Base-by-base conservation (phyloP, 1,140 invertebrate species). In the Diorhabda elongata region DNA sequence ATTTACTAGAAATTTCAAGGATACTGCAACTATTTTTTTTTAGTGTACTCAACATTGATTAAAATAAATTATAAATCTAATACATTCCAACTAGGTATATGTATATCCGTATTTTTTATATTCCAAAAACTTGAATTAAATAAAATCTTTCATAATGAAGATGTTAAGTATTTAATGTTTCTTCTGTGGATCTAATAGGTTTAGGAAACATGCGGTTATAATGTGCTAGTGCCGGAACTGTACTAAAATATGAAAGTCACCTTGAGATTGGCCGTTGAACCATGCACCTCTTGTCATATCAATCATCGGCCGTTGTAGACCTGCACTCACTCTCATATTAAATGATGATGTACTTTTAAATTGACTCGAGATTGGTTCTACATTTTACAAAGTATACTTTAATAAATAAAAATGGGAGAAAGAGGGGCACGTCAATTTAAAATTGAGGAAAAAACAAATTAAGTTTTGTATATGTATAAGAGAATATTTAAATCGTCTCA, bases 181-280 rank as follows among this genome's bases (percentile, higher is more conserved):
- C 1, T 26, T 26, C 26, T 26, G 26, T 26, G 26, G 26, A 26
- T 26, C 26, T 26, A 26, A 26, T 26, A 26, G 26, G 26, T 26
- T 26, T 2, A 26, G 26, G 26, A 26, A 26, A 26, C 26, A 26
- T 26, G 26, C 26, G 0, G 3, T 52, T 52, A 8, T 52, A 52
- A 52, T 52, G n/a, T 8, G 47, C 6, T 8, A 52, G n/a, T 52
- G 47, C 47, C 47, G 47, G 47, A 6, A 6, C 47, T 44, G 61
- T 65, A 65, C 58, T 56, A 52, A 65, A 45, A 65, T 65, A 65
- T 65, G 64, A 70, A 63, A 69, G 65, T 69, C 67, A 69, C 69
- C 72, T 71, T 73, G 69, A 63, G 56, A 58, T 57, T 71, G 72
- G 69, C 60, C 72, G 62, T 71, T 73, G 72, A 73, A 70, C 72